Evolutionary conservation across 2,888 invertebrate genomes (phyloP), one percentile per base, ranked within the genome.

Genomic region (Dasysyrphus tricinctus): DNA sequence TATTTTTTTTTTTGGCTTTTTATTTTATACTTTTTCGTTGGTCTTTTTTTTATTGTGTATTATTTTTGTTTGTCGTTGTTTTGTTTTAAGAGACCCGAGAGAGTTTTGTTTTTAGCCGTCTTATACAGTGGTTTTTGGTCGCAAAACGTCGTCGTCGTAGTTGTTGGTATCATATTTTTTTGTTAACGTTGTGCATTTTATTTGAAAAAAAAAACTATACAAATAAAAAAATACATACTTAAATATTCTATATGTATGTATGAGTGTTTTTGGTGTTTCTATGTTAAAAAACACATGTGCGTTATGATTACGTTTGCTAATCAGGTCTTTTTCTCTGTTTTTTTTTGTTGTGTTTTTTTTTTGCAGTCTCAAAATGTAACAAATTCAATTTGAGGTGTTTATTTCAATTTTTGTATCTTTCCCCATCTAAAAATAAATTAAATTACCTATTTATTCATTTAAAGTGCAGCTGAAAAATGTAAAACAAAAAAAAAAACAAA

Each of bases 101-200:
- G 75, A 84, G 54, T 44, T 56, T 75, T 51, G 32, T 75, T 70
- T 19, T 70, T 61, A 59, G 75, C 51, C 72, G 51, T 65, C 29
- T 37, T 44, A 16, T 42, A 69, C 56, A 69, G 73, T 73, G 37
- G 37, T 76, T 42, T 77, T 73, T 76, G 54, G 70, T 77, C 56
- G 44, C 56, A 24, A 63, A 56, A 32, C 5, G 57, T 57, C 16
- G 56, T 54, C 54, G 29, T 24, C 49, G 51, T 19, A 19, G 37
- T 61, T 61, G 61, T 42, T 61, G 61, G 63, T 77, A 78, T 85
- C 85, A 85, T 63, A 85, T 85, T 84, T 76, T 75, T 85, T 81
- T 85, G 85, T 85, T 85, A 77, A 81, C 85, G 85, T 81, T 74
- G 85, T 85, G 85, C 73, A 81, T 81, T 85, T 80, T 69, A 29